Conservation (phyloP, 2,113 vertebrate genomes). For the Dolichotis patagonum region DNA sequence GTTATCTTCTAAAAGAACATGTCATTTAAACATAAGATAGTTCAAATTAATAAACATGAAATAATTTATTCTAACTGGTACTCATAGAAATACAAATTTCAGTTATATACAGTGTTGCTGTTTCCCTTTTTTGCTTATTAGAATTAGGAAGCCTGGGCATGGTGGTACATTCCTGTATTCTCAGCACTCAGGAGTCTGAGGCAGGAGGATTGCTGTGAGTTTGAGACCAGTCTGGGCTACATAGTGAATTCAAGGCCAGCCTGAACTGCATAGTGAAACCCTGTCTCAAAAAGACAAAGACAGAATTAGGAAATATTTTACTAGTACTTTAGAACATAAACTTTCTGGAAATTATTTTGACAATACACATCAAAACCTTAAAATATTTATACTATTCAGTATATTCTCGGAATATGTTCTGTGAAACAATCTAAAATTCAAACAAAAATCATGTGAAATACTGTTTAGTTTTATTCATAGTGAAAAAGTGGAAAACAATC, state of each 20-base stretch:
- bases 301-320: not conserved
- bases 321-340: not conserved
- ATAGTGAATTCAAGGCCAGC: too few species aligned
- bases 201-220: too few species aligned
- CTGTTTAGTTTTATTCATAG: conserved; percentile 22
- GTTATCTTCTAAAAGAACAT: not conserved
- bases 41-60: conserved; percentile 49
- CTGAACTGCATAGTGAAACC: too few species aligned
- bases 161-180: too few species aligned
- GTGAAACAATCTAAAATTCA: conserved; percentile 40
- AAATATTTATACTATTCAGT: conserved; percentile 28
- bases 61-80: conserved; percentile 10
- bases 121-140: conserved; percentile 18
- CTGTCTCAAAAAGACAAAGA: too few species aligned
- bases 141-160: not conserved
- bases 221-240: too few species aligned
- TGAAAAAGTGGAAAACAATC: not conserved
- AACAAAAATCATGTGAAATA: not conserved
- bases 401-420: conserved; percentile 11
- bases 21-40: conserved; percentile 22
- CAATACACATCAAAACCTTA: conserved; percentile 18
- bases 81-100: conserved; percentile 13
- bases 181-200: too few species aligned
- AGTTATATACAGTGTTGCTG: not conserved
- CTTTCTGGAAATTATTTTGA: conserved; percentile 58